phyloP scores from a whole-genome alignment of 2,797 vertebrate species.

The Odontamblyopus lacepedii region DNA sequence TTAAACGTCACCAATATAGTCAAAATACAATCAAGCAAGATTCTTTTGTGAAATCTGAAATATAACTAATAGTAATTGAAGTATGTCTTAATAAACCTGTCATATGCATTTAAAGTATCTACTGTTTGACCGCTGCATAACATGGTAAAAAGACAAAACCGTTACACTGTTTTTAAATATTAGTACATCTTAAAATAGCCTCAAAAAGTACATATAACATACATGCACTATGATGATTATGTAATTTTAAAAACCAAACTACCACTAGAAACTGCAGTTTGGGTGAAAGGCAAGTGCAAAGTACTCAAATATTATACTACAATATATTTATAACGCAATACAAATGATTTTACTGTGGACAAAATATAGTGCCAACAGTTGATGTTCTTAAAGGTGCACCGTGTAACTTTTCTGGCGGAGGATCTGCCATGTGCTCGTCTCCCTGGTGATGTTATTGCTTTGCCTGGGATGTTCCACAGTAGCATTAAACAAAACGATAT shows the following conservation, averaged over 20 bases:
- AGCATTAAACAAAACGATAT: too few species aligned
- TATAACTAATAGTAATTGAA: neutral
- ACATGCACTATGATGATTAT: neutral
- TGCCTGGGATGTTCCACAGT: too few species aligned
- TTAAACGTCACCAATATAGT: neutral
- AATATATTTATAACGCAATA: slow-evolving; percentile 2
- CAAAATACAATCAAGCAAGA: neutral
- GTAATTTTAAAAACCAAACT: neutral
- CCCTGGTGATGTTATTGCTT: too few species aligned
- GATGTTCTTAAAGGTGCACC: slow-evolving; percentile 6
- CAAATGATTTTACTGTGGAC: slow-evolving; percentile 3
- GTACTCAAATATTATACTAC: neutral
- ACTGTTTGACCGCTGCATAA: neutral
- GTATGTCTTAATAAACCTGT: neutral
- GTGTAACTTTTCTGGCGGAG: too few species aligned
- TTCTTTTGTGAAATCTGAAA: neutral
- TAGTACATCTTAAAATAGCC: neutral
- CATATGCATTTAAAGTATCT: neutral
- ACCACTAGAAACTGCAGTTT: neutral
- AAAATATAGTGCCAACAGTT: slow-evolving; percentile 35
- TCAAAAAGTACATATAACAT: neutral
- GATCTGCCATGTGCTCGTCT: too few species aligned
- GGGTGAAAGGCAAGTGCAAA: neutral
- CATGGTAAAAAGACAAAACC: neutral
- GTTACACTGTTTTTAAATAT: neutral